Conservation (phyloP, 2,888 invertebrate species). For the Brassicogethes aeneus region DNA sequence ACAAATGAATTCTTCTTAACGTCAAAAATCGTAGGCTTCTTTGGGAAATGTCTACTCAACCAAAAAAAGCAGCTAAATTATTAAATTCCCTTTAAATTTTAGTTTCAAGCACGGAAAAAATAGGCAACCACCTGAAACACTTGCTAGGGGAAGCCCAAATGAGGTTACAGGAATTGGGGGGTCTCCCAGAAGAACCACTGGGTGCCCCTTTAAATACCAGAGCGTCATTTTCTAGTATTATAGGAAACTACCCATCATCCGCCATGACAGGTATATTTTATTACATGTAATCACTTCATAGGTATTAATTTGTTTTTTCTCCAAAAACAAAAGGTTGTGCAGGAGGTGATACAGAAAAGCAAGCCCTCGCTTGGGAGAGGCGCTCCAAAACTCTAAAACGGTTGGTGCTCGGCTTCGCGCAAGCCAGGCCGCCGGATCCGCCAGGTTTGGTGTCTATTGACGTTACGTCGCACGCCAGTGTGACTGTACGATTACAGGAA, state of each 20-base stretch:
- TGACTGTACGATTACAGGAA: slow-evolving; percentile 57
- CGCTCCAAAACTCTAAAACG: slow-evolving; percentile 64
- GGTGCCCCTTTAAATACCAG: slow-evolving; percentile 43
- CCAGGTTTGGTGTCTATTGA: slow-evolving; percentile 74
- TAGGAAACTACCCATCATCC: slow-evolving; percentile 40
- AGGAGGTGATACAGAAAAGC: slow-evolving; percentile 68
- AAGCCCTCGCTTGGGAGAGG: slow-evolving; percentile 81
- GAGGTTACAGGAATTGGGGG: slow-evolving; percentile 69
- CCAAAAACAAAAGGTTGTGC: slow-evolving; percentile 50
- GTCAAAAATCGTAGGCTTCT: too few relatives aligned
- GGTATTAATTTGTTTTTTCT: slow-evolving; percentile 1
- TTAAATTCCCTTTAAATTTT: too few relatives aligned
- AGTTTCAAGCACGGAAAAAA: slow-evolving; percentile 64
- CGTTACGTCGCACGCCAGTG: slow-evolving; percentile 63
- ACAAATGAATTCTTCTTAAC: too few relatives aligned
- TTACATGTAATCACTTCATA: not conserved
- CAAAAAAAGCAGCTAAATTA: too few relatives aligned
- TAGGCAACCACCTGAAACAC: slow-evolving; percentile 67
- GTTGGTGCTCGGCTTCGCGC: slow-evolving; percentile 81
- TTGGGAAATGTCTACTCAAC: too few relatives aligned
- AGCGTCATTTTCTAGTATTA: slow-evolving; percentile 51
- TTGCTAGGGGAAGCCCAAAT: slow-evolving; percentile 76
- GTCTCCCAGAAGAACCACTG: slow-evolving; percentile 38
- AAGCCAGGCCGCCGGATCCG: slow-evolving; percentile 72
- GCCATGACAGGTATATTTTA: slow-evolving; percentile 35